These are phyloP conservation scores for Drosophila peninsularis DNA, from an alignment of 2,888 invertebrate species.

Conservation along the genomic window DNA sequence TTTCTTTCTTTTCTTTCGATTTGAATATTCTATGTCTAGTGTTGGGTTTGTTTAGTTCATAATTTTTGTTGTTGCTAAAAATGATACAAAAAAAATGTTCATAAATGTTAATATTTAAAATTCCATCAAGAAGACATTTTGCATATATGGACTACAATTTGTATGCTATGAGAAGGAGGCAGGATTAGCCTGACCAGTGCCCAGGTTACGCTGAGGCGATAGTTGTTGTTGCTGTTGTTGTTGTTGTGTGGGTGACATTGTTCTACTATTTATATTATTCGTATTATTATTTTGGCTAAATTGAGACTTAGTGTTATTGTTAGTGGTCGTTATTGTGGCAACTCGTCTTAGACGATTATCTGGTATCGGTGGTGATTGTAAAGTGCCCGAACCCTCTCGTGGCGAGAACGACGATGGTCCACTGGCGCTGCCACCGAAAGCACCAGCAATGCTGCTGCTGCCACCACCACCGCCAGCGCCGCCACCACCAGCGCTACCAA, in stretches of 20 bases:
- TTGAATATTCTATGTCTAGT: slow-evolving; percentile 22
- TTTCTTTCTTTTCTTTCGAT: slow-evolving; percentile 28
- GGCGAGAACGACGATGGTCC: slow-evolving; percentile 72
- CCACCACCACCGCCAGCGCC: slow-evolving; percentile 35
- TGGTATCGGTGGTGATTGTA: slow-evolving; percentile 77
- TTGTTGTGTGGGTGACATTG: slow-evolving; percentile 41
- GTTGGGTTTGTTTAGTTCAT: slow-evolving; percentile 26
- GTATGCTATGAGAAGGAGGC: slow-evolving; percentile 70
- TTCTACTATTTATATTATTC: slow-evolving; percentile 60
- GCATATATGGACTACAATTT: slow-evolving; percentile 48
- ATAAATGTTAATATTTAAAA: slow-evolving; percentile 60
- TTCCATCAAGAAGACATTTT: slow-evolving; percentile 76
- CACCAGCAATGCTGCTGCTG: slow-evolving; percentile 62
- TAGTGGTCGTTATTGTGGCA: slow-evolving; percentile 73
- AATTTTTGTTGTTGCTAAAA: slow-evolving; percentile 51
- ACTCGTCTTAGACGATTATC: slow-evolving; percentile 78
- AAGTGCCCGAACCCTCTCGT: slow-evolving; percentile 55
- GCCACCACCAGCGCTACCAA: slow-evolving; percentile 49
- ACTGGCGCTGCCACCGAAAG: slow-evolving; percentile 68
- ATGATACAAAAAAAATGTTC: slow-evolving; percentile 60
- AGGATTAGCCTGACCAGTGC: slow-evolving; percentile 40
- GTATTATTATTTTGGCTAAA: slow-evolving; percentile 70
- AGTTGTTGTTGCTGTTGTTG: slow-evolving; percentile 42
- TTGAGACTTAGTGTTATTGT: slow-evolving; percentile 70
- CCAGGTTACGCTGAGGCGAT: slow-evolving; percentile 58